Evolutionary conservation across 2,888 invertebrate species (phyloP), one percentile per base, ranked within the genome.

Genomic region (Leptinotarsa tumamoca): DNA sequence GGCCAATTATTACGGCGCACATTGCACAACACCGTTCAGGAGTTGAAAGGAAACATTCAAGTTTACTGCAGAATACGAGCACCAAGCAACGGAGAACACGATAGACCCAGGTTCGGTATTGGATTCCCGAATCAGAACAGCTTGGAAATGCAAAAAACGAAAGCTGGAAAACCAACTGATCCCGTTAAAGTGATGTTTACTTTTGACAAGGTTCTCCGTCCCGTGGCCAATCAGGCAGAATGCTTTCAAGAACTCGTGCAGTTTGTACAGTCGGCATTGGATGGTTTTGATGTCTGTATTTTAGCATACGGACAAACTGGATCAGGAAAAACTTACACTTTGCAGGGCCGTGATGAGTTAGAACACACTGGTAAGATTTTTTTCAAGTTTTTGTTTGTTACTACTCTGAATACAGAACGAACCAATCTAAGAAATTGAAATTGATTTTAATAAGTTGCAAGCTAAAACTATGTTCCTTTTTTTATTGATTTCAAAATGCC

Each of bases 241-340:
- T 92, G 97, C 0, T 97, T 97, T 88, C 92, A 94, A 83, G 96
- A 97, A 88, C 92, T 97, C 21, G 14, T 58, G 58, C 58, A 21
- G 21, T 58, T 23, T 23, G 94, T 96, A 5, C 96, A 96, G 88
- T 95, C 95, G 1, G 95, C 95, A 0, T 87, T 97, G 68, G 96
- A 96, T 89, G 95, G 95, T 0, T 96, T 95, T 86, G 95, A 96
- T 89, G 95, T 96, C 4, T 96, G 96, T 87, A 94, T 96, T 63
- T 96, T 96, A 90, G 96, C 96, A 14, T 96, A 96, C 86, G 96
- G 96, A 0, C 96, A 96, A 89, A 96, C 96, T 1, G 96, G 96
- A n/a, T 95, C 96, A 71, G 96, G 96, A 1, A 96, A 96, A 89
- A 96, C 96, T 0, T 95, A 93, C 84, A 96, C 96, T 0, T 63